Conservation (phyloP, 1,140 invertebrate genomes). For the Drosophila teissieri region DNA sequence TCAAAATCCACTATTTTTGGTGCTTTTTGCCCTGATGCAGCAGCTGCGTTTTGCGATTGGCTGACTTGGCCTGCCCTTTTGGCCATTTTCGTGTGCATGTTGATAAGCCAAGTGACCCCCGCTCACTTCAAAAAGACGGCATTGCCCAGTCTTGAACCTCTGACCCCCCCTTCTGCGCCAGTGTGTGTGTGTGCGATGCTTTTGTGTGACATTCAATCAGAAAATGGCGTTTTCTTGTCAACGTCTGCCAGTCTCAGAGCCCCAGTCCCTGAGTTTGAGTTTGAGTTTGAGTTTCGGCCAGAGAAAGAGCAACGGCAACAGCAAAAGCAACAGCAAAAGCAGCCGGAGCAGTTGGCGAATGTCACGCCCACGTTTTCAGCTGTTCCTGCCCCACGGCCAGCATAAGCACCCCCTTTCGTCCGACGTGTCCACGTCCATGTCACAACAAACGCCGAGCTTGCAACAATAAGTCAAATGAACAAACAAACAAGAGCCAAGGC, state of each 20-base stretch:
- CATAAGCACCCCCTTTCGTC: not conserved
- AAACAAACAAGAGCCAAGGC: slow-evolving; percentile 62
- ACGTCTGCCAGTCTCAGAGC: slow-evolving; percentile 67
- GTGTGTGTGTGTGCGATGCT: slow-evolving; percentile 17
- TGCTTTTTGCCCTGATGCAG: slow-evolving; percentile 59
- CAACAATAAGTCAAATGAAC: slow-evolving; percentile 79
- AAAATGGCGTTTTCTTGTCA: slow-evolving; percentile 84
- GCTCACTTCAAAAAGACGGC: slow-evolving; percentile 17
- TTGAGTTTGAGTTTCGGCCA: slow-evolving; percentile 20
- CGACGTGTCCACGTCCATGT: slow-evolving; percentile 45
- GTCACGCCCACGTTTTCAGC: slow-evolving; percentile 60
- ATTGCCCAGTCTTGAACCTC: slow-evolving; percentile 26
- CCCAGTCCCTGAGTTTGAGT: slow-evolving; percentile 21
- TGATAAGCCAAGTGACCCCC: slow-evolving; percentile 74
- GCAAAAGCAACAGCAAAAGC: not conserved
- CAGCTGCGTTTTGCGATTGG: slow-evolving; percentile 71
- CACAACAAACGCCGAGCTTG: slow-evolving; percentile 64
- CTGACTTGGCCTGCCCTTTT: slow-evolving; percentile 76
- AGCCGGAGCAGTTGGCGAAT: slow-evolving; percentile 31
- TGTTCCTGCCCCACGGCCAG: not conserved
- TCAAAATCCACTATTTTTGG: slow-evolving; percentile 12
- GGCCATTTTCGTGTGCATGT: slow-evolving; percentile 73
- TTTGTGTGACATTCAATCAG: slow-evolving; percentile 83
- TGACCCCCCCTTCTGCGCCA: not conserved
- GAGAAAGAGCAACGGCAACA: not conserved